A percentile compares a stretch with the other conserved stretches of the same genome.
Conservation (phyloP, 2,797 vertebrate genomes). For the Spinibarbus caldwelli region DNA sequence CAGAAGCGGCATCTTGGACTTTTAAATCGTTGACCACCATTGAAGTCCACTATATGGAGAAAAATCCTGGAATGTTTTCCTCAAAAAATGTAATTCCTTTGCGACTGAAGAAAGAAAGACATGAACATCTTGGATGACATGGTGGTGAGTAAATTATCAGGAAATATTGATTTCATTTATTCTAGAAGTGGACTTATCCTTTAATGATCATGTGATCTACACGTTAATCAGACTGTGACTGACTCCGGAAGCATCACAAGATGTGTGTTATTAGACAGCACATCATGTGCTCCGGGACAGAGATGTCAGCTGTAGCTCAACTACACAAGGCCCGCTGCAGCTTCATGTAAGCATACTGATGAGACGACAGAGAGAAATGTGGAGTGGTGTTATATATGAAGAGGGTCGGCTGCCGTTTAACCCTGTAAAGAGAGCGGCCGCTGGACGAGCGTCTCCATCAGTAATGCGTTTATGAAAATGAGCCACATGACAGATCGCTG, state of each 20-base stretch:
- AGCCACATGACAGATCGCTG: conserved; percentile 56
- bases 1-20: neutral
- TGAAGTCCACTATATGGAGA: neutral
- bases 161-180: no score
- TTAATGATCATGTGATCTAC: neutral
- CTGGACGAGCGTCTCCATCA: conserved; percentile 24
- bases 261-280: neutral
- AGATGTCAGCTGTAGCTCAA: neutral
- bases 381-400: neutral
- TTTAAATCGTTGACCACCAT: neutral
- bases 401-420: neutral
- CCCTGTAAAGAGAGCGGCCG: neutral
- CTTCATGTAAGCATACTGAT: neutral
- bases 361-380: neutral
- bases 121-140: neutral
- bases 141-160: neutral
- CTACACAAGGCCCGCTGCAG: neutral
- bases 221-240: neutral
- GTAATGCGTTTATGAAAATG: conserved; percentile 59
- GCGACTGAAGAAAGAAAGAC: neutral
- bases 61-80: neutral
- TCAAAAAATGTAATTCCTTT: neutral
- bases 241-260: neutral
- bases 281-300: no score
- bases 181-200: neutral